phyloP scores from a whole-genome alignment of 30 jellyfish, hydroid and myxozoan species.

The Hydra vulgaris region DNA sequence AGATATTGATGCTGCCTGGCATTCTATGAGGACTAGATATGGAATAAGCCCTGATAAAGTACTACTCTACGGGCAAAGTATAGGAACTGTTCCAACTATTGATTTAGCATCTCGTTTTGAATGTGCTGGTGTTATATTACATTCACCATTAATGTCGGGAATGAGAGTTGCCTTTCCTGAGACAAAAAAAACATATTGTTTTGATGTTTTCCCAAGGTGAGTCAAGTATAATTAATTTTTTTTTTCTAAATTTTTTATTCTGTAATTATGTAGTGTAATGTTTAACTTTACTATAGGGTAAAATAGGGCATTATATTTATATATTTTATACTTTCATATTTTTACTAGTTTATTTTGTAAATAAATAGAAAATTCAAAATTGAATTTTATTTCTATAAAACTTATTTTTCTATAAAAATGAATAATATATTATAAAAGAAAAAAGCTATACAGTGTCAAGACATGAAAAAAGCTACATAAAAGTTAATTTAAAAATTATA shows the following conservation, averaged over 20 bases:
- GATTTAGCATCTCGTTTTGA: constrained; percentile 90
- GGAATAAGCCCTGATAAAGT: constrained; percentile 93
- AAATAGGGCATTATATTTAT: too few relatives aligned
- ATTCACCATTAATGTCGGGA: constrained; percentile 91
- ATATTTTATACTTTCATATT: too few relatives aligned
- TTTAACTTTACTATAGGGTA: too few relatives aligned
- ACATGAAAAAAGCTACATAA: too few relatives aligned
- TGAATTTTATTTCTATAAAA: too few relatives aligned
- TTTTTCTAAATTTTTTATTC: background rate
- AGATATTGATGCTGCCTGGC: constrained; percentile 94
- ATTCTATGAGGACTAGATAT: constrained; percentile 84
- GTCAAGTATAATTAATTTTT: background rate
- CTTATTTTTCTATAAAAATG: too few relatives aligned
- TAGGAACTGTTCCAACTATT: constrained; percentile 96
- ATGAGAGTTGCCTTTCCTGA: constrained; percentile 99
- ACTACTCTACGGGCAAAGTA: constrained; percentile 90
- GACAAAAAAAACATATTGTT: constrained; percentile 81
- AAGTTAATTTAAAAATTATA: too few relatives aligned
- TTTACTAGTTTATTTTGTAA: too few relatives aligned
- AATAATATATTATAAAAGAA: too few relatives aligned
- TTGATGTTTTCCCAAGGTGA: constrained; percentile 97
- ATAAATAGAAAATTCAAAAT: too few relatives aligned
- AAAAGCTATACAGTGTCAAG: too few relatives aligned
- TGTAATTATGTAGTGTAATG: too few relatives aligned
- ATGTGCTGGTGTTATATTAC: constrained; percentile 98